Base-by-base conservation (phyloP, 30 jellyfish, hydroid and myxozoan genomes). In the Calvadosia cruxmelitensis region DNA sequence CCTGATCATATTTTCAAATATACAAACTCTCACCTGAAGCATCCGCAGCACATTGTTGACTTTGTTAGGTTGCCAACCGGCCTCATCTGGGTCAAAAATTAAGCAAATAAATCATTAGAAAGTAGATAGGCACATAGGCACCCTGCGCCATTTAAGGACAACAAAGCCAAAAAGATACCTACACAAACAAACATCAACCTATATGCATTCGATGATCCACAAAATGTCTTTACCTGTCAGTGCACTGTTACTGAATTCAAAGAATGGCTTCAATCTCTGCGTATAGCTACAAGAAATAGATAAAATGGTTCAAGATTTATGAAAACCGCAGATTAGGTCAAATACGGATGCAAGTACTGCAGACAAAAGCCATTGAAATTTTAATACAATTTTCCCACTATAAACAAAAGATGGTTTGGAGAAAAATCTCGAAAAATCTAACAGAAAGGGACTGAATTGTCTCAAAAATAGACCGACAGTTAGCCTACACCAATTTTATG, bases 31-130 rank as follows among this genome's bases (percentile, higher is more conserved):
- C 64, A 80, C 97, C 94, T 87, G 89, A 3, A 87, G 71, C 93
- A 80, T 87, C 53, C 73, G 65, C 31, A 80, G 82, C 1, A 87
- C 97, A 53, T 87, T 87, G 64, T 70, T 76, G n/a, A 87, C 84
- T 87, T 87, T 87, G 33, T 72, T 91, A 28, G 79, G 94, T 20
- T 76, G 66, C 97, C 97, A 87, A 3, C 34, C 75, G 25, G 74
- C 67, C 12, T 80, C 93, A 51, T 76, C 96, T 86, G 57, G 29
- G n/a, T n/a, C n/a, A 67, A 52, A 30, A 64, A 28, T 3, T 0
- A 65, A 74, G 42, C 35, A 49, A 20, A 27, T 71, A 3, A 0
- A 34, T 12, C 28, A 27, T 2, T 29, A 20, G 27, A 0, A 12
- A 25, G 16, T 0, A 20, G 0, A 49, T 49, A 15, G 16, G 23